Conservation (phyloP, 1,140 invertebrate genomes). For the Andricus grossulariae region DNA sequence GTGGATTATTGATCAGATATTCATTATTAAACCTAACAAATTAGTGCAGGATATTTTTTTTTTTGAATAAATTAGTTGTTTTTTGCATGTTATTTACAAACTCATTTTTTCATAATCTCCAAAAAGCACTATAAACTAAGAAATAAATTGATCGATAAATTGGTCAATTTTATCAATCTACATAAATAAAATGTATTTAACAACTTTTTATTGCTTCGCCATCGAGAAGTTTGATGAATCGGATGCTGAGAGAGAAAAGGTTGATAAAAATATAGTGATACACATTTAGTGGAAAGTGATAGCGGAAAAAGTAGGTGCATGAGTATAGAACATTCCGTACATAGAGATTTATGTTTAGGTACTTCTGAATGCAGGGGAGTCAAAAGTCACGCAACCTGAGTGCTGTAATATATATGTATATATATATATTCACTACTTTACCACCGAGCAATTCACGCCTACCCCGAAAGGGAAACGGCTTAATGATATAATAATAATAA, state of each 20-base stretch:
- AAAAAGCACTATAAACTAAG: too few species aligned
- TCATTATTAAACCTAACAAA: too few species aligned
- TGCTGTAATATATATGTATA: background rate
- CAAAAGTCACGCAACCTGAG: conserved; percentile 6
- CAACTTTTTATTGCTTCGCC: background rate
- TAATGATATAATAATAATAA: too few species aligned
- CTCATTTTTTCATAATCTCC: too few species aligned
- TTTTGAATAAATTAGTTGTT: too few species aligned
- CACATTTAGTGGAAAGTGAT: conserved; percentile 36
- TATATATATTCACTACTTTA: background rate
- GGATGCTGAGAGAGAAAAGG: background rate
- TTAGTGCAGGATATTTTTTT: too few species aligned
- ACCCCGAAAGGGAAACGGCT: too few species aligned
- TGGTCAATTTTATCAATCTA: too few species aligned
- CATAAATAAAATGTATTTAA: too few species aligned
- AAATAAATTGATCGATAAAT: too few species aligned
- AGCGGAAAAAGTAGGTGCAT: conserved; percentile 36
- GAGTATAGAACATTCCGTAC: conserved; percentile 40
- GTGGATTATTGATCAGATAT: too few species aligned
- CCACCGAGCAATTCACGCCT: background rate
- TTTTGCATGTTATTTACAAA: too few species aligned
- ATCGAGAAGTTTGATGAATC: background rate
- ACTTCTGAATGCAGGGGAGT: conserved; percentile 13
- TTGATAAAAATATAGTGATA: conserved; percentile 5
- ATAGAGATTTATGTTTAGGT: conserved; percentile 31